Evolutionary conservation across 2,888 invertebrate species (phyloP).

Genomic region (Acanthacorydalis orientalis): DNA sequence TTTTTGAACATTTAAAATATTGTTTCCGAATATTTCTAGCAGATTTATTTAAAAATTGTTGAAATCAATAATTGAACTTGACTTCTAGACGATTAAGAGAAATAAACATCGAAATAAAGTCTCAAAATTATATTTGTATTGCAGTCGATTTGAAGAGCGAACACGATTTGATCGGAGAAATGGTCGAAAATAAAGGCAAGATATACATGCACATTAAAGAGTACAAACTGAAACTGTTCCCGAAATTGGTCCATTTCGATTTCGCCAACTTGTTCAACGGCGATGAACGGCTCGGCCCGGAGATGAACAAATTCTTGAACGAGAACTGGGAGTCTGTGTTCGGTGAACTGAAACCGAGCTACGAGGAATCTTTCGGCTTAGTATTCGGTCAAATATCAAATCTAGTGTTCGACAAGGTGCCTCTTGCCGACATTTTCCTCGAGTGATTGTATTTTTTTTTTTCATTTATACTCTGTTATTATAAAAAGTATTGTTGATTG

Average conservation of each 20-base stretch:
- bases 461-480: background rate
- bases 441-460: constrained; percentile 11
- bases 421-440: constrained; percentile 45
- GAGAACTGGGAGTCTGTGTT: background rate
- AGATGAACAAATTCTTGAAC: background rate
- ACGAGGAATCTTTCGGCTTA: constrained; percentile 47
- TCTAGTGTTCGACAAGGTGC: constrained; percentile 47
- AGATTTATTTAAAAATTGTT: too few relatives aligned
- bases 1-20: too few relatives aligned
- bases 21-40: too few relatives aligned
- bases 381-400: constrained; percentile 50
- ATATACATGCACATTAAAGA: constrained; percentile 45
- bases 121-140: constrained; percentile 11
- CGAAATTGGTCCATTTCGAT: constrained; percentile 37
- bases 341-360: constrained; percentile 36
- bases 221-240: constrained; percentile 43
- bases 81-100: too few relatives aligned
- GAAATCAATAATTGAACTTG: too few relatives aligned
- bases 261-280: constrained; percentile 45
- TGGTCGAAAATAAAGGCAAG: constrained; percentile 39
- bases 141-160: constrained; percentile 43
- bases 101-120: too few relatives aligned
- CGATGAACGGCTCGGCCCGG: background rate
- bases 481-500: background rate
- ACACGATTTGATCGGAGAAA: constrained; percentile 44